Percentiles rank a stretch among this genome's conserved stretches.
These are phyloP conservation scores for Lepisosteus oculatus DNA, from an alignment of 2,113 vertebrate genomes.

Conservation along the genomic window DNA sequence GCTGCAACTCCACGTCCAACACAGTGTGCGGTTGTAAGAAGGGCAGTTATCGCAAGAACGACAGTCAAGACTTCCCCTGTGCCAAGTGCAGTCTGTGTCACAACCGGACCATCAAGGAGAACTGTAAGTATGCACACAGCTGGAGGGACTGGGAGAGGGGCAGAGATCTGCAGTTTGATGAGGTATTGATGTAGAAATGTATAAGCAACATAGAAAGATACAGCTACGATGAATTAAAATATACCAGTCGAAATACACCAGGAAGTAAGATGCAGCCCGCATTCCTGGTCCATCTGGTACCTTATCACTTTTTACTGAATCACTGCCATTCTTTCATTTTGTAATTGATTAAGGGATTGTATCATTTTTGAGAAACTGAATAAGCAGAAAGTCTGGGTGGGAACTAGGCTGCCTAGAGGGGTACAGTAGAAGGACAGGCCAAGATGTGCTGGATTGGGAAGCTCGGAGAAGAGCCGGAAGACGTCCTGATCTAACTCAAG, in stretches of 20 bases:
- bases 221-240: neutral
- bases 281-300: too few species aligned
- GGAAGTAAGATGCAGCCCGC: too few species aligned
- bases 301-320: too few species aligned
- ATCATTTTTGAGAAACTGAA: neutral
- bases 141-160: too few species aligned
- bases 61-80: neutral
- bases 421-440: neutral
- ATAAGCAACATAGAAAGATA: neutral
- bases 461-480: neutral
- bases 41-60: conserved; percentile 1
- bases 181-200: too few species aligned
- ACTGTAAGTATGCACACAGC: too few species aligned
- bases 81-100: conserved; percentile 2
- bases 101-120: conserved; percentile 1
- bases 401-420: too few species aligned
- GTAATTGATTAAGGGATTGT: neutral
- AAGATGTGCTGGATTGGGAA: too few species aligned
- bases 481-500: neutral
- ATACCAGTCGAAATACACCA: neutral
- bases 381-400: too few species aligned
- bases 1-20: conserved; percentile 14
- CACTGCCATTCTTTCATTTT: neutral
- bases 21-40: conserved; percentile 21
- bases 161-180: too few species aligned